Evolutionary conservation across 2,888 invertebrate species (phyloP).

Genomic region (Gerris lacustris): DNA sequence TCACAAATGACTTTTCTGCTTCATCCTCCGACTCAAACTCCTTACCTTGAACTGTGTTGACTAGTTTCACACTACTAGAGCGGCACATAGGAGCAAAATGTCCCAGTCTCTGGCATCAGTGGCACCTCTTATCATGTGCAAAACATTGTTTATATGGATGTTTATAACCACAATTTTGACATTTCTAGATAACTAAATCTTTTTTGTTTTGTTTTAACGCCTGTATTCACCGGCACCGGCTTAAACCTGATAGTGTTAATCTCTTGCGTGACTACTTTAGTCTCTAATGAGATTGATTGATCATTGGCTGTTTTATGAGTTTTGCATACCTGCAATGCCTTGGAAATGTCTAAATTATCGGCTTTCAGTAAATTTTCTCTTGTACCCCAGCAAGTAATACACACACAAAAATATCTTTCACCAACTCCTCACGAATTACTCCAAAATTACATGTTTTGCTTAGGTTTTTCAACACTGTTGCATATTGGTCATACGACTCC

Average conservation of each 20-base stretch:
- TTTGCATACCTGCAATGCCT: not conserved
- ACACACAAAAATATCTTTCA: constrained; percentile 16
- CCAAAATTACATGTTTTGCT: constrained; percentile 1
- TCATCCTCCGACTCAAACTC: not conserved
- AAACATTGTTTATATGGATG: too few relatives aligned
- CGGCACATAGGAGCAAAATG: too few relatives aligned
- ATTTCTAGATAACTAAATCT: not conserved
- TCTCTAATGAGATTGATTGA: not conserved
- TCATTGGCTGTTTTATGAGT: not conserved
- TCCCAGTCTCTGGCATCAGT: too few relatives aligned
- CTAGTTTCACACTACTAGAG: too few relatives aligned
- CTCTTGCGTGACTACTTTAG: too few relatives aligned
- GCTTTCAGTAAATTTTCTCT: not conserved
- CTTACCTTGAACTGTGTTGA: too few relatives aligned
- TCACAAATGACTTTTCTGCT: not conserved
- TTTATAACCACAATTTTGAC: too few relatives aligned
- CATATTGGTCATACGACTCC: constrained; percentile 25
- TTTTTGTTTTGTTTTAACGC: not conserved
- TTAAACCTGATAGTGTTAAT: too few relatives aligned
- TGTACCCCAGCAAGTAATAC: constrained; percentile 7
- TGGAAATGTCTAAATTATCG: not conserved
- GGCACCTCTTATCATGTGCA: too few relatives aligned
- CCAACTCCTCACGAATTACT: constrained; percentile 3
- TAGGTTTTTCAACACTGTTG: constrained; percentile 19
- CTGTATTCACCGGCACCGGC: not conserved